phyloP scores from a whole-genome alignment of 2,113 vertebrate species.

The Talpa occidentalis region DNA sequence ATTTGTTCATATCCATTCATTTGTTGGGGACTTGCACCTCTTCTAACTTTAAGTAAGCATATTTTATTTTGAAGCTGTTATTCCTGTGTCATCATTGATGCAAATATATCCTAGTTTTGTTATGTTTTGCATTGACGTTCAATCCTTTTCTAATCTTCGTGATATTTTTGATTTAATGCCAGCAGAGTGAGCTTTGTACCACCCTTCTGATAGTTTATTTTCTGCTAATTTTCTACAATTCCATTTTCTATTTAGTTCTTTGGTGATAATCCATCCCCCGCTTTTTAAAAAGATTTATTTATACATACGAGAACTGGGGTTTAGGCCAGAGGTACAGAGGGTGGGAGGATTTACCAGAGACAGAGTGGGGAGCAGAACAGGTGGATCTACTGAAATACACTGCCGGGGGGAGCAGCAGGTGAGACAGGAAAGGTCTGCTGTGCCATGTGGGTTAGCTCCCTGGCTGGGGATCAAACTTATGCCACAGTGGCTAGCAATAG shows the following conservation, averaged over 20 bases:
- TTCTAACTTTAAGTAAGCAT: constrained; percentile 8
- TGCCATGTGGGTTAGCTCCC: no score
- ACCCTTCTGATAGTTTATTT: not conserved
- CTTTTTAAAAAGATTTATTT: no score
- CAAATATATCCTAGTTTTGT: constrained; percentile 41
- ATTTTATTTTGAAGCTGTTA: not conserved
- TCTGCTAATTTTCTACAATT: constrained; percentile 40
- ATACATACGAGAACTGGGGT: no score
- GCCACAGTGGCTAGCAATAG: no score
- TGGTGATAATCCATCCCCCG: not conserved
- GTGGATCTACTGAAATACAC: no score
- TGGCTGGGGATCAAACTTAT: no score
- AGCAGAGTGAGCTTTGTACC: constrained; percentile 41
- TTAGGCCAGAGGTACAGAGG: no score
- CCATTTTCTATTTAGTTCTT: constrained; percentile 42
- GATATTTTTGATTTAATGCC: not conserved
- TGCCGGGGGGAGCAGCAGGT: no score
- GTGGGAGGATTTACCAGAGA: no score
- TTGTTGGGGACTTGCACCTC: not conserved
- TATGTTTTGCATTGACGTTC: constrained; percentile 21
- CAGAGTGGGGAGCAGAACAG: no score
- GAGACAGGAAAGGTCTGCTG: no score
- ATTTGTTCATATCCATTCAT: not conserved
- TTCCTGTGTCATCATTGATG: not conserved
- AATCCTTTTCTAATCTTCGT: constrained; percentile 19